Evolutionary conservation across 1,140 invertebrate species (phyloP).

Genomic region (Drosophila novamexicana): DNA sequence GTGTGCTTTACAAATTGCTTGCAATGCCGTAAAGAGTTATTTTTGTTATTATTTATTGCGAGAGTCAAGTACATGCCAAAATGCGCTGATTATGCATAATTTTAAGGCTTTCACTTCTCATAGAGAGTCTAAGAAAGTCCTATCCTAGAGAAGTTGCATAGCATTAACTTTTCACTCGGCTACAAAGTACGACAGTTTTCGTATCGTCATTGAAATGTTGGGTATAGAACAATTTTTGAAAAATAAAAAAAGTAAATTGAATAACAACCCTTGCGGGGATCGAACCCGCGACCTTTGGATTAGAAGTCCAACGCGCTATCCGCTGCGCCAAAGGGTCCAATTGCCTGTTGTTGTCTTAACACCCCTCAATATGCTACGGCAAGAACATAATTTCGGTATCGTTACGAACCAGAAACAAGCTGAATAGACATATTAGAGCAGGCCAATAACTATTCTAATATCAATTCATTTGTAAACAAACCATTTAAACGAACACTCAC

Average conservation of each 20-base stretch:
- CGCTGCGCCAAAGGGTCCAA: conserved; percentile 85
- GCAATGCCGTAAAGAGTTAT: too few relatives aligned
- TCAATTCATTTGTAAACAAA: conserved; percentile 83
- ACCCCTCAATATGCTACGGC: conserved; percentile 7
- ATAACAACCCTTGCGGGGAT: conserved; percentile 87
- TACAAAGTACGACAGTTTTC: too few relatives aligned
- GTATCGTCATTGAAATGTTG: too few relatives aligned
- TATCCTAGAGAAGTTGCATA: too few relatives aligned
- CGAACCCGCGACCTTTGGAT: conserved; percentile 88
- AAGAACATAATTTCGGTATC: not conserved
- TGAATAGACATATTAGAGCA: not conserved
- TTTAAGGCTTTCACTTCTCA: too few relatives aligned
- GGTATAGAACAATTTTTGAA: not conserved
- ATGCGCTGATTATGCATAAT: too few relatives aligned
- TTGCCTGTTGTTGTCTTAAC: not conserved
- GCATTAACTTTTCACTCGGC: too few relatives aligned
- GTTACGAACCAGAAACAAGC: not conserved
- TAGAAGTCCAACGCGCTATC: conserved; percentile 88
- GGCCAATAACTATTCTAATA: not conserved
- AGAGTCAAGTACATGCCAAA: too few relatives aligned
- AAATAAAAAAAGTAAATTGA: not conserved
- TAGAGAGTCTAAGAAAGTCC: too few relatives aligned
- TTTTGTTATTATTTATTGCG: too few relatives aligned
- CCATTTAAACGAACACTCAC: conserved; percentile 8
- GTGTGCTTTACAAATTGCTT: too few relatives aligned